phyloP scores from a whole-genome alignment of 1,140 invertebrate genomes.

The Drosophila orena region DNA sequence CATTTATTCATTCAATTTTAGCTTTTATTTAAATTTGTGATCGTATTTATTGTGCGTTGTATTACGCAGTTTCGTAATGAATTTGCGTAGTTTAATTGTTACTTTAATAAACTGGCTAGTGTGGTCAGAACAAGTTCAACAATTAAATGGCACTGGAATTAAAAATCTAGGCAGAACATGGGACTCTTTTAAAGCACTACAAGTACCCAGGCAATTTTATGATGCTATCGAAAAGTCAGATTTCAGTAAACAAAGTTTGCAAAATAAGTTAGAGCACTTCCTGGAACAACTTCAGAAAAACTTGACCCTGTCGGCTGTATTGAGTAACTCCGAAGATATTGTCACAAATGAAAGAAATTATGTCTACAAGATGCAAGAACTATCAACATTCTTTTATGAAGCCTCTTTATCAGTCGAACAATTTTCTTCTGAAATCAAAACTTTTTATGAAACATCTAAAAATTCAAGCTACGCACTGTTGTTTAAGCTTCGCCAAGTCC shows the following conservation, averaged over 20 bases:
- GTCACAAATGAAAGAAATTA: conserved; percentile 22
- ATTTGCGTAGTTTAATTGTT: background rate
- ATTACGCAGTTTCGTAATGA: background rate
- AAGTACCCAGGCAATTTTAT: conserved; percentile 63
- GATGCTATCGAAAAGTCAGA: conserved; percentile 44
- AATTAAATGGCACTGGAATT: background rate
- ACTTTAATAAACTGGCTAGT: background rate
- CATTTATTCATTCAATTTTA: background rate
- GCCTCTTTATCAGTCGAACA: conserved; percentile 28
- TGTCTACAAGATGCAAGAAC: conserved; percentile 37
- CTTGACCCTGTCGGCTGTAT: conserved; percentile 60
- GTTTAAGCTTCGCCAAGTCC: conserved; percentile 67
- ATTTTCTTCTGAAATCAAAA: conserved; percentile 54
- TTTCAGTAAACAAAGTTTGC: conserved; percentile 50
- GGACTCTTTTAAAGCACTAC: conserved; percentile 36
- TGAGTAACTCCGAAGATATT: conserved; percentile 30
- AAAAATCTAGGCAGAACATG: background rate
- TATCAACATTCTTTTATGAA: conserved; percentile 56
- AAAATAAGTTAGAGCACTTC: conserved; percentile 58
- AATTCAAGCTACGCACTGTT: conserved; percentile 63
- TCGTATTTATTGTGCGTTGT: background rate
- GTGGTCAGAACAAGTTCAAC: background rate
- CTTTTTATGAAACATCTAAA: conserved; percentile 57
- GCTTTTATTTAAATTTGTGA: background rate
- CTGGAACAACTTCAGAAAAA: conserved; percentile 73